Evolutionary conservation across 2,888 invertebrate species (phyloP), one percentile per base, ranked within the genome.

Genomic region (Carterocephalus palaemon): DNA sequence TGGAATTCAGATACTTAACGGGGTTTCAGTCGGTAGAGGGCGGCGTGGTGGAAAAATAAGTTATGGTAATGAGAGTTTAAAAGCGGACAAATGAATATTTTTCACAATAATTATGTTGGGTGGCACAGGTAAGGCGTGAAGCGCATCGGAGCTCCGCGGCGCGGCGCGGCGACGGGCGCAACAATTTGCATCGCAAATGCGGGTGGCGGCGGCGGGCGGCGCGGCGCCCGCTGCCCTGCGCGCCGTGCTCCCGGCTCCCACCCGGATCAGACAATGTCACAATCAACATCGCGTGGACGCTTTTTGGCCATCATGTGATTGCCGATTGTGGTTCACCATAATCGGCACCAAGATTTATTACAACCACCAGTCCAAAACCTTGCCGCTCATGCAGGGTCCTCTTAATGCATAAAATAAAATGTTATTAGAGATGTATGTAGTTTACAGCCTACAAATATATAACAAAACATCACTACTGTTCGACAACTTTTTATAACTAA

Each of bases 241-340:
- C 60, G 56, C 58, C 62, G 61, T n/a, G n/a, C n/a, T n/a, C n/a
- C n/a, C 64, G 59, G 60, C 62, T 60, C 63, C 60, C 70, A 67
- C 66, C 64, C 72, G 66, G 67, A 65, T 58, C 75, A 77, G 75
- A 86, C 86, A 86, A 86, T 86, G 75, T 79, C 77, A 85, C 84
- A 86, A 86, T 86, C 85, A 85, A 79, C 84, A 75, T 70, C 80
- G 81, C 81, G 80, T 77, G 74, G 77, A 76, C 76, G 85, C 78
- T 82, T 86, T 85, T 85, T 82, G 76, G 75, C 64, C 73, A 75
- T 68, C 63, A 70, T 75, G 70, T 83, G 78, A 85, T 84, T 83
- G 80, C 67, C 75, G 81, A 84, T 86, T 86, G 85, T 83, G 69
- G 70, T 62, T 58, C 59, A 60, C 67, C 69, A 71, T 76, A 75